Evolutionary conservation across 2,113 vertebrate species (phyloP).

Genomic region (Scopus umbretta): DNA sequence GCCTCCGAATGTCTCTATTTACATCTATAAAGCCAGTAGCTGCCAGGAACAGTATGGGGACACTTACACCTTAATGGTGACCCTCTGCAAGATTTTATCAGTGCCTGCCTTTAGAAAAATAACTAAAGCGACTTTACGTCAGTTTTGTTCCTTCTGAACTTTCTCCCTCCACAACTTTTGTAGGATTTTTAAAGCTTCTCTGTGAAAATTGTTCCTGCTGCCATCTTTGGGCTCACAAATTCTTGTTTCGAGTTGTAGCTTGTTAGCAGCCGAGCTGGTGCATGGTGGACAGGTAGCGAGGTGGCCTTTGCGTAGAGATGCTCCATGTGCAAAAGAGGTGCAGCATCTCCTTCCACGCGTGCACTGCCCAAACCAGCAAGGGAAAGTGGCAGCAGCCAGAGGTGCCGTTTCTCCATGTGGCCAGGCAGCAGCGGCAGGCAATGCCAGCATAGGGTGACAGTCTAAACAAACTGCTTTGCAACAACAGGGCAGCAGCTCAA

Average conservation of each 20-base stretch:
- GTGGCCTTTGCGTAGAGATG: not conserved
- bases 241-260: not conserved
- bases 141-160: not conserved
- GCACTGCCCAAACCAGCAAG: not conserved
- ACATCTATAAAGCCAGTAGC: not conserved
- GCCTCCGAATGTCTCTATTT: not conserved
- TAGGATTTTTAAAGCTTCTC: not conserved
- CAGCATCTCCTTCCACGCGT: not conserved
- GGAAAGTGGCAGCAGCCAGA: not conserved
- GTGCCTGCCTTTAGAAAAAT: not conserved
- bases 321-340: not conserved
- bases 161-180: not conserved
- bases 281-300: not conserved
- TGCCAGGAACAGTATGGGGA: not conserved
- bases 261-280: not conserved
- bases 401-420: accelerated
- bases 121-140: not conserved
- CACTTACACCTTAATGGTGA: not conserved
- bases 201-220: not conserved
- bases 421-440: not conserved
- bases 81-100: not conserved
- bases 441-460: accelerated
- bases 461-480: not conserved
- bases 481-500: not conserved
- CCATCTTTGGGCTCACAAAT: not conserved